These are phyloP conservation scores for Centropristis striata DNA, from an alignment of 2,113 vertebrate genomes.

Conservation along the genomic window DNA sequence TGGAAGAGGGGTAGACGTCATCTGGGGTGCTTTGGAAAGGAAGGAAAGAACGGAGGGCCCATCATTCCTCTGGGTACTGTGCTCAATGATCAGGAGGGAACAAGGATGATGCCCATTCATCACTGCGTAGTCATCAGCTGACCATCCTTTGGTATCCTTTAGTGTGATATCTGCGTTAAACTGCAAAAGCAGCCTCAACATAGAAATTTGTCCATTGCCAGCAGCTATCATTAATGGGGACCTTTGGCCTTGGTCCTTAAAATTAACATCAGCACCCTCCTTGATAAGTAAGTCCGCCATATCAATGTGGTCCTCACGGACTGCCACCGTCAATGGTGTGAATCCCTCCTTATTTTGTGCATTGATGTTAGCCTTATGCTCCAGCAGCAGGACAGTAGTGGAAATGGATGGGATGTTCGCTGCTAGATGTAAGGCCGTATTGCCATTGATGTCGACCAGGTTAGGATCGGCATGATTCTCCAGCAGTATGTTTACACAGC, in stretches of 20 bases:
- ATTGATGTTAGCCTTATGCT: conserved; percentile 85
- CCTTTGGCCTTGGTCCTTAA: conserved; percentile 81
- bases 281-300: conserved; percentile 90
- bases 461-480: conserved; percentile 89
- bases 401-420: conserved; percentile 77
- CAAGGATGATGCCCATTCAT: conserved; percentile 89
- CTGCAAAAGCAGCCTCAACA: conserved; percentile 87
- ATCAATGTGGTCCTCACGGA: conserved; percentile 87
- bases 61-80: conserved; percentile 76
- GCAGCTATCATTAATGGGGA: conserved; percentile 90
- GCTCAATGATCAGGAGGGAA: conserved; percentile 87
- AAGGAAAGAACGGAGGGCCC: conserved; percentile 73
- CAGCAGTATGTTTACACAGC: conserved; percentile 86
- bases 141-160: conserved; percentile 89
- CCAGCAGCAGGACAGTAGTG: conserved; percentile 84
- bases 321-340: conserved; percentile 88
- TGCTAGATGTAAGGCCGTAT: conserved; percentile 91
- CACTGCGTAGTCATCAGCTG: conserved; percentile 89
- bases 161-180: conserved; percentile 86
- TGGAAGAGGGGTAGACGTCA: conserved; percentile 73
- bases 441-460: conserved; percentile 85
- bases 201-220: conserved; percentile 86
- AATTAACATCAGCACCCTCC: conserved; percentile 85
- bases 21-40: conserved; percentile 76
- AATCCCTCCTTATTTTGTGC: conserved; percentile 90